These are phyloP conservation scores for Acrocephalus kingi DNA, from an alignment of 2,113 vertebrate species.

Conservation along the genomic window DNA sequence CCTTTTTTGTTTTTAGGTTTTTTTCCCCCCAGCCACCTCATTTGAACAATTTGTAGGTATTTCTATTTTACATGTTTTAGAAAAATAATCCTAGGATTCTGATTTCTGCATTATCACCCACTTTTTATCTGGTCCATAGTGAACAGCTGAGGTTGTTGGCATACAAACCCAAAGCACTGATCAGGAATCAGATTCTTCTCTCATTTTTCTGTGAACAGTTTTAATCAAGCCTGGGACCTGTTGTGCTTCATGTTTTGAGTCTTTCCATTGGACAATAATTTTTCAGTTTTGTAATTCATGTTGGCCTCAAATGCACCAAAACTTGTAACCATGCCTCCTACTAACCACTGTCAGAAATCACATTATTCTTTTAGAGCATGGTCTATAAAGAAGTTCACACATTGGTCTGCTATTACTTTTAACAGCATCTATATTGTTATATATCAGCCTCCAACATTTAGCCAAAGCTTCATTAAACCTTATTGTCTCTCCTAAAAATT, in stretches of 20 bases:
- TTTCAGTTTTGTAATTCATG: neutral
- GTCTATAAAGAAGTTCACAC: neutral
- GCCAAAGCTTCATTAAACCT: neutral
- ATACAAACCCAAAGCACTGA: neutral
- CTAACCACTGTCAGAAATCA: neutral
- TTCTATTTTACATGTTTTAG: neutral
- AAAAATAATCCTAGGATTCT: neutral
- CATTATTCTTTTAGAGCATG: neutral
- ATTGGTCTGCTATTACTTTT: neutral
- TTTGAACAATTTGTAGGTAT: neutral
- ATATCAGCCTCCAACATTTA: neutral
- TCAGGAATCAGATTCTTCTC: neutral
- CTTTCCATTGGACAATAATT: neutral
- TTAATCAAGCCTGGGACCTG: neutral
- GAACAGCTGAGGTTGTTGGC: neutral
- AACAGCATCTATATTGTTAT: neutral
- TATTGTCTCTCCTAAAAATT: neutral
- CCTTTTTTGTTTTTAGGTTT: neutral
- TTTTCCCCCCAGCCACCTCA: accelerated
- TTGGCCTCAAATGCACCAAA: neutral
- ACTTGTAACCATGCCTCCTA: neutral
- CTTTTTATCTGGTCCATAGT: neutral
- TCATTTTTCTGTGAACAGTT: neutral
- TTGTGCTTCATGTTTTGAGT: neutral
- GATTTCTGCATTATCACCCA: neutral